Percentiles rank a stretch among this genome's conserved stretches.
phyloP scores from a whole-genome alignment of 2,113 vertebrate genomes.

The Peromyscus maniculatus region DNA sequence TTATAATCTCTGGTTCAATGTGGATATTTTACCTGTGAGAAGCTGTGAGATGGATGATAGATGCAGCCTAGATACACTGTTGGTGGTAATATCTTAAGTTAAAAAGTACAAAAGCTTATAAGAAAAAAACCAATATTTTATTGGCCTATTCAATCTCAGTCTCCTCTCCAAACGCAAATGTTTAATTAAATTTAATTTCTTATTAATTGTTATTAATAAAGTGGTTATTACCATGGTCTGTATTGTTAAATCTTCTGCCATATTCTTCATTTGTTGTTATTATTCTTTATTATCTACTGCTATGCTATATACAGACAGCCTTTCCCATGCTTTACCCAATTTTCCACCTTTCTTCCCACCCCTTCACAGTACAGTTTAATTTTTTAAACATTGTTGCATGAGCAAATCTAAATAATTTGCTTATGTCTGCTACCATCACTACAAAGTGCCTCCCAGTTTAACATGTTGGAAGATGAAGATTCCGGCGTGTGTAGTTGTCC shows the following conservation, averaged over 20 bases:
- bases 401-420: slow-evolving; percentile 11
- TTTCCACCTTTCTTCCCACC: background rate
- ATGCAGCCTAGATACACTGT: background rate
- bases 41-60: background rate
- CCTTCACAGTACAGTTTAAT: background rate
- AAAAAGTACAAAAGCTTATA: background rate
- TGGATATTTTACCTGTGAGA: slow-evolving; percentile 1
- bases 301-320: background rate
- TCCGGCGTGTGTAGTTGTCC: background rate
- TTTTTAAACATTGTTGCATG: background rate
- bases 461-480: background rate
- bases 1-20: background rate
- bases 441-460: background rate
- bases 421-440: background rate
- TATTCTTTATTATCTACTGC: slow-evolving; percentile 16
- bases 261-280: background rate
- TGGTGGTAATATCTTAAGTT: background rate
- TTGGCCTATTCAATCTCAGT: background rate
- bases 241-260: slow-evolving; percentile 35
- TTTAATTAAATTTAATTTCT: background rate
- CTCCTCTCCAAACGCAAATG: background rate
- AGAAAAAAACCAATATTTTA: background rate
- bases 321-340: background rate
- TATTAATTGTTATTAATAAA: background rate
- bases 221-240: background rate